Conservation (phyloP, 2,888 invertebrate species). For the Lysandra coridon region DNA sequence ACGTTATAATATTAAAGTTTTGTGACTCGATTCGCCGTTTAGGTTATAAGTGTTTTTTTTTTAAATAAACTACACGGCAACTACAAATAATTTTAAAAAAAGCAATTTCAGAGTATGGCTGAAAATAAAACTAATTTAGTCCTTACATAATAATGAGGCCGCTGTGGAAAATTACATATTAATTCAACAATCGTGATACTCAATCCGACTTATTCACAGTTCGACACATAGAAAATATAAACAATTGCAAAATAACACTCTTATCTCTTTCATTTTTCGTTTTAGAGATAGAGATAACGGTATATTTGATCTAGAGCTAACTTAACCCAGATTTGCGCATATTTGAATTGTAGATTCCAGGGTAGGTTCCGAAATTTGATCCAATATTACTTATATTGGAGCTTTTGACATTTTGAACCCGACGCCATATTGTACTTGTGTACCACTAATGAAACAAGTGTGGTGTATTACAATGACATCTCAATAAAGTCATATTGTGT, state of each 20-base stretch:
- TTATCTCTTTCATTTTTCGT: background rate
- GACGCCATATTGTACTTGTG: no score
- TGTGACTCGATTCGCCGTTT: no score
- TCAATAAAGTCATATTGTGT: no score
- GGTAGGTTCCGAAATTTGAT: no score
- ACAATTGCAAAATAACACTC: background rate
- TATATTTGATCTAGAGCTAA: background rate
- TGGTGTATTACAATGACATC: no score
- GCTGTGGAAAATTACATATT: conserved; percentile 1
- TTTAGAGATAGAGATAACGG: background rate
- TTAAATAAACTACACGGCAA: background rate
- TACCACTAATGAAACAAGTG: no score
- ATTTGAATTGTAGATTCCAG: no score
- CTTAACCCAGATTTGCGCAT: background rate
- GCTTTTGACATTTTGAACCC: no score
- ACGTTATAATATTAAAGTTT: no score
- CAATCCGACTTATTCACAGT: background rate
- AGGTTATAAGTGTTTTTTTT: background rate
- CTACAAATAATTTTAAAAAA: background rate
- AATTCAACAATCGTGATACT: background rate
- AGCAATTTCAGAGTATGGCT: background rate
- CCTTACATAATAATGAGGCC: background rate
- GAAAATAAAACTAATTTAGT: background rate
- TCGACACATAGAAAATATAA: background rate
- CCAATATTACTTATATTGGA: no score